Evolutionary conservation across 2,888 invertebrate genomes (phyloP).

Genomic region (Cataglyphis altisquamis): DNA sequence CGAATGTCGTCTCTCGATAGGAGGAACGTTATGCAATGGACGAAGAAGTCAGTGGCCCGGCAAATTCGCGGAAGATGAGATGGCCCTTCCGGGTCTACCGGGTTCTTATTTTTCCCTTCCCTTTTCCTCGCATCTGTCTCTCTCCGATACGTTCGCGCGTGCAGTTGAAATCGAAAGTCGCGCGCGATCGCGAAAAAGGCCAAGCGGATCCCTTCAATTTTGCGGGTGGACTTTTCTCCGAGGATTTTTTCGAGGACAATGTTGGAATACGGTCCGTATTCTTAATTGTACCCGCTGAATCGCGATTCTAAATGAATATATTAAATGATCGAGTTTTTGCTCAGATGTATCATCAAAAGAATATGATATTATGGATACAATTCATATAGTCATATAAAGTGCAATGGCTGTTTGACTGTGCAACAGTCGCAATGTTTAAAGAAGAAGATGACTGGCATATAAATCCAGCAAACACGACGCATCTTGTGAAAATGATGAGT

Average conservation of each 20-base stretch:
- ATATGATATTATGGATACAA: not conserved
- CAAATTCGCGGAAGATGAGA: constrained; percentile 74
- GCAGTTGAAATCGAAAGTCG: constrained; percentile 71
- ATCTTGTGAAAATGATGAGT: not conserved
- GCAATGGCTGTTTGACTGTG: not conserved
- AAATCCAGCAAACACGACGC: not conserved
- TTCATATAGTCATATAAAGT: not conserved
- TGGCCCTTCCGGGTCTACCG: constrained; percentile 72
- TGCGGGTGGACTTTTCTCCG: not conserved
- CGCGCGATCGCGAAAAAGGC: constrained; percentile 18
- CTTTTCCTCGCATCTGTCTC: constrained; percentile 32
- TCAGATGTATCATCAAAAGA: not conserved
- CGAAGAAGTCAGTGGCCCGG: constrained; percentile 73
- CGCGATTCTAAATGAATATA: not conserved
- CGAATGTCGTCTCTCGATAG: not conserved
- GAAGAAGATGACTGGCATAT: not conserved
- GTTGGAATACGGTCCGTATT: not conserved
- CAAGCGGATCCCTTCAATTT: not conserved
- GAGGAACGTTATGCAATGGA: constrained; percentile 77
- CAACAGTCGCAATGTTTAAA: not conserved
- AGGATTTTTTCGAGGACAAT: not conserved
- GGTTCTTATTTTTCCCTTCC: constrained; percentile 23
- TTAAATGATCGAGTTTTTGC: constrained; percentile 19
- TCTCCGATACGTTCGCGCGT: not conserved
- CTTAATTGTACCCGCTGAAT: not conserved